Evolutionary conservation across 2,113 vertebrate genomes (phyloP), one percentile per base, ranked within the genome.

Genomic region (Rhizomys pruinosus): DNA sequence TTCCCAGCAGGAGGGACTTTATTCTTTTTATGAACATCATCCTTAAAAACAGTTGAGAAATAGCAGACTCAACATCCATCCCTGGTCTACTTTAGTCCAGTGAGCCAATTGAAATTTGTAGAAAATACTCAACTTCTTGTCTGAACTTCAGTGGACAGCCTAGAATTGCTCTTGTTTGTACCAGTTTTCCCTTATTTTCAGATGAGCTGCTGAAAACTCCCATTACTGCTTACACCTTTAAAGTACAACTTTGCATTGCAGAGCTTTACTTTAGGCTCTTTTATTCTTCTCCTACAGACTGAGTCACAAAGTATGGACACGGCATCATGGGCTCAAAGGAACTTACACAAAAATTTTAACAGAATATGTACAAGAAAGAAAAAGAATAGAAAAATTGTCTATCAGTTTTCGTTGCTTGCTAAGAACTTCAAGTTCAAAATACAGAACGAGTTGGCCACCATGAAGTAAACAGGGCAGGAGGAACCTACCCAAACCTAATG

Each of bases 341-440:
- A 42, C 2, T 25, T 23, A n/a, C n/a, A 52, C 0, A 52, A 76
- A 55, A 37, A 23, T 78, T 73, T 72, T 63, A 81, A 89, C n/a
- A 84, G 39, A 64, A 47, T 9, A 89, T 7, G 11, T 37, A 74
- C 15, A 73, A 8, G 66, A 66, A 76, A 32, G 88, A 87, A 57
- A 71, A 90, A 73, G 37, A 85, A 47, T n/a, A 39, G 15, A 90
- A 79, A 89, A 81, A 42, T 23, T 15, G 20, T 32, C 17, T 81
- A 32, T 59, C 68, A 20, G 20, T 25, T 71, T 34, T 90, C 10
- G 11, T 79, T 78, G n/a, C 29, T 39, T 57, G 71, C 6, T 85
- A 90, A 86, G 20, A 93, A 88, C 37, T 52, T 86, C 34, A 93
- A 19, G 93, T 63, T 91, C 0, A 59, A 80, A 84, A 91, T 34